Base-by-base conservation (phyloP, 2,797 vertebrate species). In the Acipenser ruthenus region DNA sequence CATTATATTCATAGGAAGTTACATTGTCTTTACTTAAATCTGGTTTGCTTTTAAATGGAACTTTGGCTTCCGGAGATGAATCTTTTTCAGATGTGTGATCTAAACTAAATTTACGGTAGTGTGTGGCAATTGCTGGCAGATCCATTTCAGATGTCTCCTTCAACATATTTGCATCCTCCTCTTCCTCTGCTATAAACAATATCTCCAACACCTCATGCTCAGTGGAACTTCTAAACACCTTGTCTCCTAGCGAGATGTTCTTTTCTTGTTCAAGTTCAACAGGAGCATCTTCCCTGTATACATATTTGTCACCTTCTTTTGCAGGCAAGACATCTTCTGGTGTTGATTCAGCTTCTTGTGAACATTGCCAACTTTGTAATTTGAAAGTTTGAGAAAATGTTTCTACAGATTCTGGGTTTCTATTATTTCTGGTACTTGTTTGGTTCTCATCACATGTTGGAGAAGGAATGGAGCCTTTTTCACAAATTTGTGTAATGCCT, bases 191-290 rank as follows among this genome's bases (percentile, higher is more conserved):
- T n/a, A 37, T 48, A 7, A 58, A 7, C 55, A 58, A n/a, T 58
- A 7, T n/a, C 3, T 58, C n/a, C 58, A 50, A 60, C 49, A 10
- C 15, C 8, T 53, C 23, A 10, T 73, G 71, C 70, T 84, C 83
- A 60, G 60, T 65, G 13, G n/a, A 18, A 15, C 75, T 67, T 37
- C 37, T 37, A 37, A 37, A 37, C 37, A 37, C 5, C 37, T 37
- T 37, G 37, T 37, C 37, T 37, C 37, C 37, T 37, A 37, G 37
- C 37, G 5, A 37, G 68, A 75, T 50, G 67, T 65, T 80, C 50
- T 69, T 80, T 75, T 84, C 87, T 83, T 73, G 67, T 74, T 78
- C 4, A 65, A 75, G 63, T 60, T 1, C 50, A 53, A 48, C 49
- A 13, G 11, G 5, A 52, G 55, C 11, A 15, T 50, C 62, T 12